Conservation (phyloP, 2,113 vertebrate species). For the Scopus umbretta region DNA sequence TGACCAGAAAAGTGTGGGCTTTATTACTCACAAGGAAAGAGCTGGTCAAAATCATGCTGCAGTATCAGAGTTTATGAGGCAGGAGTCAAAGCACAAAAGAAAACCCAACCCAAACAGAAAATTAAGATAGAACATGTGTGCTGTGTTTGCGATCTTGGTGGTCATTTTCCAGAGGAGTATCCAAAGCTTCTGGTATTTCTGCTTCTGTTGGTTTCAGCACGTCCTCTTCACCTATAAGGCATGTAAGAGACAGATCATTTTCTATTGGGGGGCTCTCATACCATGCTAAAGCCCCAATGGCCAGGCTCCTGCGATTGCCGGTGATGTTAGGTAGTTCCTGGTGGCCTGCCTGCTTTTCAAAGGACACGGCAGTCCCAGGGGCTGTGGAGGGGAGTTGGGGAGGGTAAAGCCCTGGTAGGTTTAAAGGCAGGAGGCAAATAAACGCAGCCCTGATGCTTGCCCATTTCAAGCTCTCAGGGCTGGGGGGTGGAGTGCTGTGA, state of each 20-base stretch:
- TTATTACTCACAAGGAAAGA: not conserved
- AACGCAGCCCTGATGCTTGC: not conserved
- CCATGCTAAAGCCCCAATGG: rapidly evolving
- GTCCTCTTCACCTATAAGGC: constrained; percentile 46
- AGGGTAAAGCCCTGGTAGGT: rapidly evolving
- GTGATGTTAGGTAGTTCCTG: not conserved
- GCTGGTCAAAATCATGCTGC: not conserved
- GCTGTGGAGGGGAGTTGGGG: not conserved
- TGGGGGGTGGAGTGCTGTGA: not conserved
- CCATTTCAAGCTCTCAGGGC: not conserved
- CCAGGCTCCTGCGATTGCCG: not conserved
- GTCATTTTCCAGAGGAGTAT: not conserved
- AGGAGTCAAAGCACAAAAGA: not conserved
- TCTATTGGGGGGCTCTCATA: rapidly evolving
- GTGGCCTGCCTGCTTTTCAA: not conserved
- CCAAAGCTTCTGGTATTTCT: not conserved
- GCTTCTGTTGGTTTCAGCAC: not conserved
- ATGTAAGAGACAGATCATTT: not conserved
- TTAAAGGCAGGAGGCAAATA: not conserved
- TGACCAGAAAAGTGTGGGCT: not conserved
- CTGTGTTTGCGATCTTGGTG: not conserved
- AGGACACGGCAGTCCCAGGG: not conserved
- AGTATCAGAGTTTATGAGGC: not conserved
- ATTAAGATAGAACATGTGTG: not conserved
- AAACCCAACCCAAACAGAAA: not conserved